Evolutionary conservation across 2,888 invertebrate species (phyloP).

Genomic region (Leptogaster cylindrica): DNA sequence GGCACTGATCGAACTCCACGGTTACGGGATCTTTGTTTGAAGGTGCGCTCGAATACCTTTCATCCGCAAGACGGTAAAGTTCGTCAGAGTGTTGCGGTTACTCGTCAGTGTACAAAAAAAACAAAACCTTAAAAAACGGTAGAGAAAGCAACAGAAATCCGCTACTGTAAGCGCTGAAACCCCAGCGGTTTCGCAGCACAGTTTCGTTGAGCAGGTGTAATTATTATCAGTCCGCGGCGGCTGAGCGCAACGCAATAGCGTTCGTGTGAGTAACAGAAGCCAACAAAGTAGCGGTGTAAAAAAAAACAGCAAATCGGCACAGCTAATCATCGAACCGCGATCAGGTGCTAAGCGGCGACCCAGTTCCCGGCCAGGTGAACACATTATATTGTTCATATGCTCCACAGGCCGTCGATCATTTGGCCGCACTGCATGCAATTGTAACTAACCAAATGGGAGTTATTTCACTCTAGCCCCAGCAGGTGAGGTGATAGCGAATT

Average conservation of each 20-base stretch:
- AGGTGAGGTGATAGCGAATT: constrained; percentile 29
- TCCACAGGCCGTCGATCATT: constrained; percentile 37
- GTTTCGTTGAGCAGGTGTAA: constrained; percentile 8
- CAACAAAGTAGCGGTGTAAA: constrained; percentile 11
- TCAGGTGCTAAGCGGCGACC: constrained; percentile 41
- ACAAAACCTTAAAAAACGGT: no score
- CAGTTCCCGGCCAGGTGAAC: constrained; percentile 39
- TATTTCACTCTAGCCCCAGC: constrained; percentile 5
- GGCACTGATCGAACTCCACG: no score
- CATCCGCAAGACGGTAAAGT: no score
- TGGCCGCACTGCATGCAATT: constrained; percentile 20
- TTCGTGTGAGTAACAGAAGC: constrained; percentile 30
- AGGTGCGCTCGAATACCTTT: no score
- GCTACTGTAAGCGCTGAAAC: constrained; percentile 9
- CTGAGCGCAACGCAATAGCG: neutral
- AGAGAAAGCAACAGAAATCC: constrained; percentile 20
- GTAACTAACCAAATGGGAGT: constrained; percentile 14
- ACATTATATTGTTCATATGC: constrained; percentile 42
- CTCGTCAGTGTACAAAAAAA: neutral
- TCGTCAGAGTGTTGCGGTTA: neutral
- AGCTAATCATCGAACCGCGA: constrained; percentile 40
- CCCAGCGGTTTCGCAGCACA: neutral
- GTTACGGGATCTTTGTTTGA: neutral
- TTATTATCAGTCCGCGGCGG: constrained; percentile 7
- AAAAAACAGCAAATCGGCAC: constrained; percentile 28